Percentiles rank a stretch among this genome's conserved stretches.
Conservation (phyloP, 1,140 invertebrate species). For the Drosophila kanapiae region DNA sequence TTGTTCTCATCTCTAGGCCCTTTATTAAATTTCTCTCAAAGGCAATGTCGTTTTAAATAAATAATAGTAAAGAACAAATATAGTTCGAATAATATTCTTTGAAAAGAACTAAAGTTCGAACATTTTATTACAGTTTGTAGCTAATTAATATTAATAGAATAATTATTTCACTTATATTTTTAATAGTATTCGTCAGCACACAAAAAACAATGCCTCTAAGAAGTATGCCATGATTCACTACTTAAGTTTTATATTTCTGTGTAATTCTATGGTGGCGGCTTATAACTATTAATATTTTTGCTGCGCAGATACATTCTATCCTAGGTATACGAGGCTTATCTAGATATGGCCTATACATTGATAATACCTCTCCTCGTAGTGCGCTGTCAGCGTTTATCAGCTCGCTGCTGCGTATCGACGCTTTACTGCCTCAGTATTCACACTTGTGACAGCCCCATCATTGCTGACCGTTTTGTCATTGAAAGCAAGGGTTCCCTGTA, state of each 20-base stretch:
- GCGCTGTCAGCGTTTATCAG: constrained; percentile 5
- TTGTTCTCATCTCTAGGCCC: too few relatives aligned
- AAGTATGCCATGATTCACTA: neutral
- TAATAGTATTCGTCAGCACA: too few relatives aligned
- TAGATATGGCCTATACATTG: constrained; percentile 1
- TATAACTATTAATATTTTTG: too few relatives aligned
- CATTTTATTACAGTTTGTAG: too few relatives aligned
- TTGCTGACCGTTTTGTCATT: constrained; percentile 31
- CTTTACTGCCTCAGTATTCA: neutral
- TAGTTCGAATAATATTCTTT: too few relatives aligned
- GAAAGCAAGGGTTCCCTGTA: constrained; percentile 40
- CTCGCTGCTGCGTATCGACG: neutral
- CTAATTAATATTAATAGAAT: too few relatives aligned
- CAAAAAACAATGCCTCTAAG: neutral
- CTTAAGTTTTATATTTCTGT: too few relatives aligned
- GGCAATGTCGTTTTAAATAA: too few relatives aligned
- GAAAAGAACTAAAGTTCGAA: too few relatives aligned
- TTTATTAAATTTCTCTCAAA: too few relatives aligned
- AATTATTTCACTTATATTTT: too few relatives aligned
- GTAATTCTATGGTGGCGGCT: neutral
- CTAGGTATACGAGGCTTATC: neutral
- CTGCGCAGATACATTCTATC: constrained; percentile 3
- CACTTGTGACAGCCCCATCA: neutral
- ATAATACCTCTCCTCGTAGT: neutral
- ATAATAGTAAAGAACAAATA: too few relatives aligned